Evolutionary conservation across 2,888 invertebrate genomes (phyloP).

Genomic region (Lepidochitona cinerea): DNA sequence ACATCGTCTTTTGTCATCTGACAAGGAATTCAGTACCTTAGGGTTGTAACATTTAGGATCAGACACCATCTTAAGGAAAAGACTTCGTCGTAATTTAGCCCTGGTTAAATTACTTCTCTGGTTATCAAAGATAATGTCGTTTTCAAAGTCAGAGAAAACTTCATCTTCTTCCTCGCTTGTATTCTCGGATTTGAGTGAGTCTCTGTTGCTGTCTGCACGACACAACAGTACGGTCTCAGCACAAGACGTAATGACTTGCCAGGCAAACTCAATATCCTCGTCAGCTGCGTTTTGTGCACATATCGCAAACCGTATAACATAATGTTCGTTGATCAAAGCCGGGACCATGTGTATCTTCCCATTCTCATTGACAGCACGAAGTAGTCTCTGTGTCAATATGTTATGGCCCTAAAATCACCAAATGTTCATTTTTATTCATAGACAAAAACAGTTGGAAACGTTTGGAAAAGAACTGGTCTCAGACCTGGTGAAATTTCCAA

Average conservation of each 20-base stretch:
- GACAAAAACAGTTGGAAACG: too few species aligned
- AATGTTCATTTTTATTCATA: too few species aligned
- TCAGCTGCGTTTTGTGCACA: constrained; percentile 91
- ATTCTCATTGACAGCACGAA: constrained; percentile 93
- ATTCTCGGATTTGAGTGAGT: constrained; percentile 28
- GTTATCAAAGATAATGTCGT: constrained; percentile 54
- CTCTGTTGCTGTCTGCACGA: constrained; percentile 31
- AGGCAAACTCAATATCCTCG: constrained; percentile 78
- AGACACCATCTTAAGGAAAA: constrained; percentile 69
- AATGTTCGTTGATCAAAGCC: constrained; percentile 89
- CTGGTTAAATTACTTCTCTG: constrained; percentile 48
- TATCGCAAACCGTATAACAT: constrained; percentile 94
- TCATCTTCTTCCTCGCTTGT: constrained; percentile 47
- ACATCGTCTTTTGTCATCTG: constrained; percentile 29
- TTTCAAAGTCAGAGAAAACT: constrained; percentile 52
- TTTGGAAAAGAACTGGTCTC: too few species aligned
- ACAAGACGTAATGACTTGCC: constrained; percentile 62
- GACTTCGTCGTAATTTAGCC: constrained; percentile 57
- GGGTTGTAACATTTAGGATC: constrained; percentile 70
- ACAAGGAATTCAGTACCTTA: constrained; percentile 67
- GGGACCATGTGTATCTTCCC: constrained; percentile 98
- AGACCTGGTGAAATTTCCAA: too few species aligned
- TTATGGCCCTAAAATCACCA: constrained; percentile 78
- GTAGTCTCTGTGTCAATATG: constrained; percentile 88
- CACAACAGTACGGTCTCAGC: constrained; percentile 21